Conservation (phyloP, 2,113 vertebrate species). For the Austrofundulus limnaeus region DNA sequence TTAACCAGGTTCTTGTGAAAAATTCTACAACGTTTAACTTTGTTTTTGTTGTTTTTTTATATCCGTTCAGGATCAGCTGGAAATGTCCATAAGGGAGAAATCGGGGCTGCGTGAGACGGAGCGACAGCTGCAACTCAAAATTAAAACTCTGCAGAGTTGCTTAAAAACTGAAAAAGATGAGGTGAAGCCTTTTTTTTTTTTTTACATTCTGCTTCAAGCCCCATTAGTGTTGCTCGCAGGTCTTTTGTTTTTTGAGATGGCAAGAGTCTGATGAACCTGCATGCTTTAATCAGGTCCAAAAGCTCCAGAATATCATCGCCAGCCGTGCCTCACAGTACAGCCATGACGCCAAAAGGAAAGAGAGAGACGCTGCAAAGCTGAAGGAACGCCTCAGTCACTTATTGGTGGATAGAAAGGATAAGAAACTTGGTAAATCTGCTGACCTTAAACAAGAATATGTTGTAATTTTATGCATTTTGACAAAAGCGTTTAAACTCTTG, state of each 20-base stretch:
- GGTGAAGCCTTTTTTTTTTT: conserved; percentile 70
- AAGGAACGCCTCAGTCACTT: conserved; percentile 93
- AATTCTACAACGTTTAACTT: no score
- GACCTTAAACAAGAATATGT: not conserved
- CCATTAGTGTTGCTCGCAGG: not conserved
- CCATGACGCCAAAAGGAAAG: conserved; percentile 96
- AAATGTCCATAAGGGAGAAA: conserved; percentile 89
- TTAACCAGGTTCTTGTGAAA: not conserved
- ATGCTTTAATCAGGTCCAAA: conserved; percentile 84
- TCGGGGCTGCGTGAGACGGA: conserved; percentile 90
- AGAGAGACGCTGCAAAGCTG: conserved; percentile 90
- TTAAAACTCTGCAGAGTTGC: conserved; percentile 90
- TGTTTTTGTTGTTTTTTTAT: conserved; percentile 21
- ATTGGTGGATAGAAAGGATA: conserved; percentile 93
- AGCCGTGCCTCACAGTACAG: conserved; percentile 94
- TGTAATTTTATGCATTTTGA: no score
- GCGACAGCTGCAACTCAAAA: conserved; percentile 91
- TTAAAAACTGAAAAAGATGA: conserved; percentile 97
- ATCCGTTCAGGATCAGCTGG: conserved; percentile 93
- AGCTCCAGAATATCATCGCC: conserved; percentile 91
- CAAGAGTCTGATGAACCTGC: not conserved
- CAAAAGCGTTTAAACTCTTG: no score
- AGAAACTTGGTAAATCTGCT: conserved; percentile 82
- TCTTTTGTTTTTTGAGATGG: not conserved
- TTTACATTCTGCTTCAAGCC: not conserved